phyloP scores from a whole-genome alignment of 2,888 invertebrate genomes.

The Eilema caniola region DNA sequence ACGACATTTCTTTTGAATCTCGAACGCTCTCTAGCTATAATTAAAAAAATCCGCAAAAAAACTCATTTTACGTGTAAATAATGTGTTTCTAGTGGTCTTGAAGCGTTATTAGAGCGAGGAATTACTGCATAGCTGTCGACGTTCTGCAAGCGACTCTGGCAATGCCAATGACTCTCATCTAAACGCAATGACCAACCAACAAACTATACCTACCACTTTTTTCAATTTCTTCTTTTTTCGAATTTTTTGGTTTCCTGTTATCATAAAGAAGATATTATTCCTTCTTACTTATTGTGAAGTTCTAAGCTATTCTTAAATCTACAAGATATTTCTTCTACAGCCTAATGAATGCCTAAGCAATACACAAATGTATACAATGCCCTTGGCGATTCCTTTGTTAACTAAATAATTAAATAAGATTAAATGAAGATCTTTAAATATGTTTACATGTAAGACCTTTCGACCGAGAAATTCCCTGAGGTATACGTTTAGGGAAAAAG shows the following conservation, averaged over 20 bases:
- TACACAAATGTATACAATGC: not conserved
- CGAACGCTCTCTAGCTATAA: not conserved
- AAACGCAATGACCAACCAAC: constrained; percentile 32
- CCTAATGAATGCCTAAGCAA: not conserved
- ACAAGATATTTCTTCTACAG: not conserved
- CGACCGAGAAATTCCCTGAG: too few species aligned
- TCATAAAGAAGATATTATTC: not conserved
- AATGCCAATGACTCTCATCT: constrained; percentile 34
- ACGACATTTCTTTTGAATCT: not conserved
- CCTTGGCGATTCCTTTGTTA: too few species aligned
- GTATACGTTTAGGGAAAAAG: not conserved
- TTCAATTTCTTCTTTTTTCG: not conserved
- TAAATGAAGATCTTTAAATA: not conserved
- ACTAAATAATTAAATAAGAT: not conserved
- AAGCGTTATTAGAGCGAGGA: constrained; percentile 18
- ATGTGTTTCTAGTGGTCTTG: constrained; percentile 9
- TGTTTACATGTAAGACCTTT: not conserved
- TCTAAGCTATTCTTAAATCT: not conserved
- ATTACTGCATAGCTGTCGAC: constrained; percentile 34
- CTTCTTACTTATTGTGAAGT: too few species aligned
- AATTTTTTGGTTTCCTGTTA: not conserved
- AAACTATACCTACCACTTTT: constrained; percentile 23
- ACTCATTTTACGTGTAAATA: constrained; percentile 3
- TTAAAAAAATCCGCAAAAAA: not conserved
- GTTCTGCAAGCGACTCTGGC: constrained; percentile 37